Base-by-base conservation (phyloP, 2,113 vertebrate species). In the Varanus komodoensis region DNA sequence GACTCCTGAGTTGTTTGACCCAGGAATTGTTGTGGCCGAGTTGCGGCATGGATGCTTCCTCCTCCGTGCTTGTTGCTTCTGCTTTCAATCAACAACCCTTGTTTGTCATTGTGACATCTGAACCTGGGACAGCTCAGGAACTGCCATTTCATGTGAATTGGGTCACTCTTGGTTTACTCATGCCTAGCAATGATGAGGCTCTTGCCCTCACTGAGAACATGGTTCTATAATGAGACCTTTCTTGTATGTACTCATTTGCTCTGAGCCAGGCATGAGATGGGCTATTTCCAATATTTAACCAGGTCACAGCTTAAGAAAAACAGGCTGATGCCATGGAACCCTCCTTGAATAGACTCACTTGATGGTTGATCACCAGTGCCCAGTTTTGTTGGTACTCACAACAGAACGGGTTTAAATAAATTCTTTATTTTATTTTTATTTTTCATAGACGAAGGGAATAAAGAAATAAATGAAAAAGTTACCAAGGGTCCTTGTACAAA, bases 141-240 rank as follows among this genome's bases (percentile, higher is more conserved):
- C 21, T 64, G 17, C 61, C 85, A 44, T 73, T 57, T 3, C 11
- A 64, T 64, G 61, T 21, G 61, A 64, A 64, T 19, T 1, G 17
- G 17, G 61, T 64, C 61, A 0, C 48, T 48, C 29, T 11, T 27
- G 68, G 48, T 68, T 4, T 5, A 0, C 68, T 50, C 3, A 0
- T n/a, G 74, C 8, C 12, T 88, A 69, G 64, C 71, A 86, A 84
- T 77, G 80, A 27, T 89, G 79, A 78, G 64, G 3, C 0, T 69
- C 38, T 71, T 87, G 11, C 29, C 67, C 54, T 92, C 9, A 81
- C n/a, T 95, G 94, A 91, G 79, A 87, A 84, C 54, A 17, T 89
- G 82, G 78, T 7, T 94, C 88, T 57, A 1, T 57, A 78, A 38
- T 50, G 80, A 94, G 61, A 89, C 83, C 0, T 3, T 95, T 92